Base-by-base conservation (phyloP, 2,113 vertebrate genomes). In the Eulemur macaco region DNA sequence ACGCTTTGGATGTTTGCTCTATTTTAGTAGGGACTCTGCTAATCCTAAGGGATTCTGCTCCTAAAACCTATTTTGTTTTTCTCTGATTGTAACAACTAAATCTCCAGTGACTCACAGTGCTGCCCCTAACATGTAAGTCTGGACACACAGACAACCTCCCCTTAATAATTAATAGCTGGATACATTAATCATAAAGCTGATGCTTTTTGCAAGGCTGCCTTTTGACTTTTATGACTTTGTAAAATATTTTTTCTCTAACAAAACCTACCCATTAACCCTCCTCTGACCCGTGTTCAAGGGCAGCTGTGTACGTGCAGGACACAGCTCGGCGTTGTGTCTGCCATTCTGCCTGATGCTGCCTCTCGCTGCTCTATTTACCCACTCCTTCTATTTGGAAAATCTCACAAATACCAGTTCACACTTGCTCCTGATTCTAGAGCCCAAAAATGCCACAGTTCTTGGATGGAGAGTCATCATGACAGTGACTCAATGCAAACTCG, bases 401-500 rank as follows among this genome's bases (percentile, higher is more conserved):
- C 50, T 96, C 95, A 95, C 34, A 74, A 91, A 95, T 63, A 88
- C 97, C 66, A 95, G 95, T 96, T 95, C 80, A 90, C 94, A 97
- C 96, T 97, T 97, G 96, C 89, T 97, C 56, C 42, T 87, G 86
- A 89, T 86, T 95, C 92, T 47, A 47, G 12, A 34, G 45, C 69
- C 39, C 66, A 3, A 82, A 96, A 96, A 95, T 86, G 92, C 42
- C 45, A 94, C 94, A 60, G 89, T 92, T 93, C 92, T 98, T 96
- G 80, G 80, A 96, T 25, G 34, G 20, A 80, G 58, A 94, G 68
- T 96, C 97, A 93, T 77, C 52, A 25, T 3, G 27, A 89, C 2
- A 47, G 25, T 98, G 98, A 98, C 93, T 98, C 98, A 97, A 74
- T 87, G 25, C 71, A 56, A 94, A 91, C 63, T 64, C 21, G 0